Conservation (phyloP, 2,113 vertebrate species). For the Rhadina sibilatrix region DNA sequence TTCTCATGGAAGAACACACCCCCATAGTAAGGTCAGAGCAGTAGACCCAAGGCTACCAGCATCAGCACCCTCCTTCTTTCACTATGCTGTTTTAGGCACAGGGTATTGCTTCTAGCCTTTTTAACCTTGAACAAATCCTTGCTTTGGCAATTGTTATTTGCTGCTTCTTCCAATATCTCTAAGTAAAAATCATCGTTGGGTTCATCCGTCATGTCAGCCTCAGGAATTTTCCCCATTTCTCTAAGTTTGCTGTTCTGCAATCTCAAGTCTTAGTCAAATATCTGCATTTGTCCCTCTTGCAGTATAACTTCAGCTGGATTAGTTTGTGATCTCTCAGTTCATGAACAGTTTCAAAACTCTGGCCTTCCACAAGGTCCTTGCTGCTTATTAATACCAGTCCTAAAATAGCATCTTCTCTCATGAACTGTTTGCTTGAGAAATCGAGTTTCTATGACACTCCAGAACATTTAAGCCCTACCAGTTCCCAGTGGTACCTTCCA, state of each 20-base stretch:
- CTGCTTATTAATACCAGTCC: background rate
- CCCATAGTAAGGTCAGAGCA: background rate
- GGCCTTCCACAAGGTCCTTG: constrained; percentile 4
- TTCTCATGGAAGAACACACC: background rate
- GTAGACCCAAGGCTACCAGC: background rate
- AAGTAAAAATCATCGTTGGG: background rate
- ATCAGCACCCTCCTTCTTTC: background rate
- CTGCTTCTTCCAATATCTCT: background rate
- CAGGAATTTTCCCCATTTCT: background rate
- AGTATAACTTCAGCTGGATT: background rate
- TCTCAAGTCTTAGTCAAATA: background rate
- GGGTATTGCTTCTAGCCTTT: background rate
- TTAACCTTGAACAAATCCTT: background rate
- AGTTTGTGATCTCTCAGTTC: background rate
- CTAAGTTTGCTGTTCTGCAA: background rate
- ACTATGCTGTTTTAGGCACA: background rate
- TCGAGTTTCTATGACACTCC: background rate
- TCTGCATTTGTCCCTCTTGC: background rate
- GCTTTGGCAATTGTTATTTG: background rate
- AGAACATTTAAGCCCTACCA: constrained; percentile 14
- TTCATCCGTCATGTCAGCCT: background rate
- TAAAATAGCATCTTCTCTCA: background rate
- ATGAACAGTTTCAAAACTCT: background rate
- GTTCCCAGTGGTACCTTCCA: background rate
- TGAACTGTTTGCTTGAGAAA: constrained; percentile 24